Conservation (phyloP, 1,140 invertebrate species). For the Drosophila littoralis region DNA sequence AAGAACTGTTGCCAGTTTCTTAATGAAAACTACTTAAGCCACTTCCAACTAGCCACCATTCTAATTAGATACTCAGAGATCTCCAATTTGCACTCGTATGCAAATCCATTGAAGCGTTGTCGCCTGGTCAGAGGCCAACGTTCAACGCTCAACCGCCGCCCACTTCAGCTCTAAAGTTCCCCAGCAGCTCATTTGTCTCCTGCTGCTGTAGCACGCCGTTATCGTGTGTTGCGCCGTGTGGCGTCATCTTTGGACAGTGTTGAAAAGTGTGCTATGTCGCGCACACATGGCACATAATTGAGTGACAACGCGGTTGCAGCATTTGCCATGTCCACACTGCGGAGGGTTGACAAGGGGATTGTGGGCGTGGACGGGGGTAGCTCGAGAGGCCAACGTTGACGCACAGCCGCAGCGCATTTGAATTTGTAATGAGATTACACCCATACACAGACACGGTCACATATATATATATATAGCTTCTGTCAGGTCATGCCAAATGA, state of each 20-base stretch:
- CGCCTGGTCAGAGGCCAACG: slow-evolving; percentile 1
- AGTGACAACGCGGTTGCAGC: slow-evolving; percentile 76
- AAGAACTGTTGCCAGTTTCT: too few relatives aligned
- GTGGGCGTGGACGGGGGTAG: slow-evolving; percentile 1
- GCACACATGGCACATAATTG: slow-evolving; percentile 79
- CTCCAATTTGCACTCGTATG: slow-evolving; percentile 17
- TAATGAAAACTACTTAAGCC: neutral
- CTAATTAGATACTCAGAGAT: slow-evolving; percentile 14
- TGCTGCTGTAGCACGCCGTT: neutral
- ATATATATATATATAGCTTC: slow-evolving; percentile 21
- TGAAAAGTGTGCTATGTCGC: slow-evolving; percentile 72
- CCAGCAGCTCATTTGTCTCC: neutral
- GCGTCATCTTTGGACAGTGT: slow-evolving; percentile 46
- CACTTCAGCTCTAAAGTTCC: neutral
- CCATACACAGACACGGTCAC: slow-evolving; percentile 19
- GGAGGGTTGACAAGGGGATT: neutral
- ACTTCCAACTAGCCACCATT: neutral
- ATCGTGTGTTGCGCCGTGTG: slow-evolving; percentile 15
- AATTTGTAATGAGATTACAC: slow-evolving; percentile 81
- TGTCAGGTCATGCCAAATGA: slow-evolving; percentile 63
- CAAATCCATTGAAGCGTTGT: slow-evolving; percentile 15
- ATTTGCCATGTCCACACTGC: slow-evolving; percentile 70
- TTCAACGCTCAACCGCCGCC: neutral
- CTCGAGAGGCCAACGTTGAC: slow-evolving; percentile 27
- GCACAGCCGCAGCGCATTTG: slow-evolving; percentile 58